Percentiles rank a stretch among this genome's conserved stretches.
These are phyloP conservation scores for Spodoptera frugiperda DNA, from an alignment of 1,140 invertebrate species.

Conservation along the genomic window DNA sequence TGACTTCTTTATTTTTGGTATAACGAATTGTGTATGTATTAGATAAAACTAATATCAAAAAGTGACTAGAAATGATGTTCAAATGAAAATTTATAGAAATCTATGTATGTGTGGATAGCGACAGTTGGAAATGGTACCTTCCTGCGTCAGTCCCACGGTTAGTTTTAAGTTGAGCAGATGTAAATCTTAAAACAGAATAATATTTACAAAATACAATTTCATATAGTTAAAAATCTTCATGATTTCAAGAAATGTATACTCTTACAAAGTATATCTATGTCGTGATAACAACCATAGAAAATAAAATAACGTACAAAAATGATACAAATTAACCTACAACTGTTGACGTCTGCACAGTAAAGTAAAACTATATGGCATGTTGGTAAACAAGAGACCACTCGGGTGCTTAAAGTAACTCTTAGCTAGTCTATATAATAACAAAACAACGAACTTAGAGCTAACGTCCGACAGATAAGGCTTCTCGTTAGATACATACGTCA, in stretches of 20 bases:
- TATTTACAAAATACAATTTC: slow-evolving; percentile 83
- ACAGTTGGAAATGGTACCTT: background rate
- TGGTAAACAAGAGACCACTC: slow-evolving; percentile 63
- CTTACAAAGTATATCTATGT: slow-evolving; percentile 75
- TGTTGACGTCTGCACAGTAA: slow-evolving; percentile 26
- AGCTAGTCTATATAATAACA: slow-evolving; percentile 70
- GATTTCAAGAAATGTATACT: slow-evolving; percentile 68
- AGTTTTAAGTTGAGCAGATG: slow-evolving; percentile 83
- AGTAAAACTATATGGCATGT: slow-evolving; percentile 66
- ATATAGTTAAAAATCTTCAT: slow-evolving; percentile 75
- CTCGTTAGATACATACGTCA: slow-evolving; percentile 72
- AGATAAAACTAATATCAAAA: slow-evolving; percentile 46
- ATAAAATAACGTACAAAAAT: slow-evolving; percentile 65
- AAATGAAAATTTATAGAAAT: slow-evolving; percentile 21
- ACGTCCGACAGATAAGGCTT: slow-evolving; percentile 76
- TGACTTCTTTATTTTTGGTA: slow-evolving; percentile 34
- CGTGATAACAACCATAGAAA: slow-evolving; percentile 74
- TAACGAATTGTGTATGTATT: slow-evolving; percentile 24
- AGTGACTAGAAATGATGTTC: slow-evolving; percentile 52
- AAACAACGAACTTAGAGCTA: slow-evolving; percentile 79
- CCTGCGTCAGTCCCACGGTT: slow-evolving; percentile 71
- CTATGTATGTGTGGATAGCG: background rate
- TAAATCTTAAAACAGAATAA: slow-evolving; percentile 82
- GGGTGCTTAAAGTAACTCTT: slow-evolving; percentile 61
- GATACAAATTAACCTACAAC: slow-evolving; percentile 55